Conservation (phyloP, 2,797 vertebrate species). For the Leontopithecus rosalia region DNA sequence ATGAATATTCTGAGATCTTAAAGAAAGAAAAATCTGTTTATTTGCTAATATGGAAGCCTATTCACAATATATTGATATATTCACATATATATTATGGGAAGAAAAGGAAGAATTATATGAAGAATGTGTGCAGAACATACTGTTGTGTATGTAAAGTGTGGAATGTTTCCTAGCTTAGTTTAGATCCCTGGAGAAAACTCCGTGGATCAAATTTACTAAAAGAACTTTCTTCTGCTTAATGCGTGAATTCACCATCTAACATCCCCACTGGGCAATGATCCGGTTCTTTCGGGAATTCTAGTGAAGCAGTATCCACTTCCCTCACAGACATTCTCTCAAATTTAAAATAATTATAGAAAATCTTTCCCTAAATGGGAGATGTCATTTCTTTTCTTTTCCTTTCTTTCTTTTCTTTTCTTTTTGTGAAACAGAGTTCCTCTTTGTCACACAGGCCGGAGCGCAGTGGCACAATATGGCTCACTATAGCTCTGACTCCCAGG, state of each 20-base stretch:
- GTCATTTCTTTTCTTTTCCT: not conserved
- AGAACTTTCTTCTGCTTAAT: not conserved
- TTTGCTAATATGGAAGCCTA: not conserved
- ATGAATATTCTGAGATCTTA: not conserved
- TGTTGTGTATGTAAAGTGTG: not conserved
- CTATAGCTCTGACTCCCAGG: too few relatives aligned
- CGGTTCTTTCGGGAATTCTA: not conserved
- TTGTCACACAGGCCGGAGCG: too few relatives aligned
- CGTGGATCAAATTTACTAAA: not conserved
- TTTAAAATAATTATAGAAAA: not conserved
- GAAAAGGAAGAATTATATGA: not conserved
- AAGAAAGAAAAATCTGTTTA: not conserved
- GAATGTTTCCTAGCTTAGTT: not conserved
- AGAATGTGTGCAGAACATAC: not conserved
- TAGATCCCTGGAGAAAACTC: not conserved
- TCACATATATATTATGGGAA: not conserved
- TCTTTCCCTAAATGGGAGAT: not conserved
- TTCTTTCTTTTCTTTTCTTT: too few relatives aligned
- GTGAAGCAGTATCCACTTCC: not conserved
- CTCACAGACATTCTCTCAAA: not conserved
- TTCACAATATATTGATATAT: not conserved
- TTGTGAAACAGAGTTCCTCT: too few relatives aligned
- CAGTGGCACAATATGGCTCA: too few relatives aligned
- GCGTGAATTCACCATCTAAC: not conserved
- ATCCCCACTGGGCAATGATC: not conserved